Conservation (phyloP, 1,140 invertebrate genomes). For the Aphidius gifuensis region DNA sequence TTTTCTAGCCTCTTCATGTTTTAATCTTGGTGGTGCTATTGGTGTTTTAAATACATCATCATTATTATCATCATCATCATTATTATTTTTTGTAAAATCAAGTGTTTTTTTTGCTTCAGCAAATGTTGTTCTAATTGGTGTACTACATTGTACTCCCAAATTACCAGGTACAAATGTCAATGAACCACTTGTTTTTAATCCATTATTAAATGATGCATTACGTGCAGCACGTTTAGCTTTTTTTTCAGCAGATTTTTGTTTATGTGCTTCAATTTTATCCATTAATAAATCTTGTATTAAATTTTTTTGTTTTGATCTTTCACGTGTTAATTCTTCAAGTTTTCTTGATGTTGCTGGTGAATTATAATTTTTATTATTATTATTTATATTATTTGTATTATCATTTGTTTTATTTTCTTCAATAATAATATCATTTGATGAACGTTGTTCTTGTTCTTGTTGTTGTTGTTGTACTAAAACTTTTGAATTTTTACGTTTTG, state of each 20-base stretch:
- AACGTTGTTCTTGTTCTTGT: too few species aligned
- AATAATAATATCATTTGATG: slow-evolving; percentile 32
- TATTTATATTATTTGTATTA: slow-evolving; percentile 26
- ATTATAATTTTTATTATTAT: slow-evolving; percentile 38
- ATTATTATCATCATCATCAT: neutral
- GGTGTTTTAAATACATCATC: slow-evolving; percentile 48
- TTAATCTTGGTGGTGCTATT: slow-evolving; percentile 50
- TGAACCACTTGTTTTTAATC: slow-evolving; percentile 15
- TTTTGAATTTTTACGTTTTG: slow-evolving; percentile 60
- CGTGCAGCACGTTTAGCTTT: slow-evolving; percentile 53
- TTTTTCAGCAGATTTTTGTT: slow-evolving; percentile 63
- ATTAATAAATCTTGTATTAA: slow-evolving; percentile 75
- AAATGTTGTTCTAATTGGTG: slow-evolving; percentile 37
- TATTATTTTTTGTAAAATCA: slow-evolving; percentile 15
- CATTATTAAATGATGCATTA: slow-evolving; percentile 39
- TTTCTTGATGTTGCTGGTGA: slow-evolving; percentile 57
- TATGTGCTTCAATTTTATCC: slow-evolving; percentile 70
- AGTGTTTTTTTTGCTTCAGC: slow-evolving; percentile 37
- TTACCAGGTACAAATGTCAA: slow-evolving; percentile 33
- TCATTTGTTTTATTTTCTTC: slow-evolving; percentile 13
- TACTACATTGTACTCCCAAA: slow-evolving; percentile 31
- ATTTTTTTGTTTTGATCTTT: slow-evolving; percentile 68
- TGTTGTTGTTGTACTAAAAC: slow-evolving; percentile 33
- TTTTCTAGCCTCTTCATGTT: slow-evolving; percentile 53
- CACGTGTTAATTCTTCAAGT: slow-evolving; percentile 65